Percentiles rank a stretch among this genome's conserved stretches.
phyloP scores from a whole-genome alignment of 2,797 vertebrate species.

The Anniella stebbinsi region DNA sequence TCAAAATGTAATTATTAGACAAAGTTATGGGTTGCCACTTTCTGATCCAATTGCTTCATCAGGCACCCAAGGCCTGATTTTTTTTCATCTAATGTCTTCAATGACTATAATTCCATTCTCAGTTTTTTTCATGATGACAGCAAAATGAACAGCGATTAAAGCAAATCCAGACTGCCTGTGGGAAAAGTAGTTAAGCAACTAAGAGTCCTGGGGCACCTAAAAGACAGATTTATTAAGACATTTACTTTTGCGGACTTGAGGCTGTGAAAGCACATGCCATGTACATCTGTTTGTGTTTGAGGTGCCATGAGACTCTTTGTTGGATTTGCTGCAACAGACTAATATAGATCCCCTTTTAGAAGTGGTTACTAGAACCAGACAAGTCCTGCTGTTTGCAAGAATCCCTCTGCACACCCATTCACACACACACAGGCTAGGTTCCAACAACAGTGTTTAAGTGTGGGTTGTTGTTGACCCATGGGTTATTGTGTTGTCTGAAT shows the following conservation, averaged over 20 bases:
- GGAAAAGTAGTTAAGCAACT: neutral
- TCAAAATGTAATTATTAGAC: neutral
- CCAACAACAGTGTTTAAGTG: too few relatives aligned
- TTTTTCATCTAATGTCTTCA: neutral
- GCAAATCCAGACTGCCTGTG: conserved; percentile 10
- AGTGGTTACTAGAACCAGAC: too few relatives aligned
- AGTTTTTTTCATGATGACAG: conserved; percentile 30
- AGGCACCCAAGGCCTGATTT: neutral
- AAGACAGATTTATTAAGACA: neutral
- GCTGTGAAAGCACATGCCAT: neutral
- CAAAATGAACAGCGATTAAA: conserved; percentile 28
- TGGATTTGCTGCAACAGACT: too few relatives aligned
- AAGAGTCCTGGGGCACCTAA: neutral
- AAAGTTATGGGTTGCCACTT: neutral
- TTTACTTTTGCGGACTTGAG: neutral
- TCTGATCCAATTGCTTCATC: neutral
- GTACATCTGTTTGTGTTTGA: neutral
- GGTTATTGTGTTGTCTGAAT: too few relatives aligned
- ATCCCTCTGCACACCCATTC: too few relatives aligned
- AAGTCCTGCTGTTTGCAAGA: too few relatives aligned
- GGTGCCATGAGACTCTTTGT: too few relatives aligned
- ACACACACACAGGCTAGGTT: too few relatives aligned
- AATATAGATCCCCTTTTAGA: too few relatives aligned
- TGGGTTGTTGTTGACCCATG: too few relatives aligned
- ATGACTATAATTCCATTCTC: conserved; percentile 12